Conservation (phyloP, 2,888 invertebrate genomes). For the Globia sparganii region DNA sequence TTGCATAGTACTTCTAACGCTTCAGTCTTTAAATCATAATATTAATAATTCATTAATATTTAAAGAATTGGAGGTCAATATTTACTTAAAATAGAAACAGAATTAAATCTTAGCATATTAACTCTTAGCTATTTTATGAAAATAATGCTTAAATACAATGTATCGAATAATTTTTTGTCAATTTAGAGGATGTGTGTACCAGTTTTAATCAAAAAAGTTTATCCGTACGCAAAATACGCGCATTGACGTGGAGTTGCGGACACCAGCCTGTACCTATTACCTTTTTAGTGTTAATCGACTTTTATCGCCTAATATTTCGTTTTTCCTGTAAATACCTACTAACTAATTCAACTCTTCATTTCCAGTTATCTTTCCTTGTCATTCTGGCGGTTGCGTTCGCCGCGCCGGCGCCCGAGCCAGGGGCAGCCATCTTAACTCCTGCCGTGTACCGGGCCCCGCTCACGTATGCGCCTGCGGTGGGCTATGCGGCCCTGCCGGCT, state of each 20-base stretch:
- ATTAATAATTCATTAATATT: not conserved
- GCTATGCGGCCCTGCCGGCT: slow-evolving; percentile 64
- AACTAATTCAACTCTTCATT: slow-evolving; percentile 22
- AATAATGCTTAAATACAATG: not conserved
- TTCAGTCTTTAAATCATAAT: not conserved
- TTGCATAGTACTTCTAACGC: too few species aligned
- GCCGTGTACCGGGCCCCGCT: slow-evolving; percentile 65
- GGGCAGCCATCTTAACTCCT: slow-evolving; percentile 59
- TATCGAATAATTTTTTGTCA: not conserved
- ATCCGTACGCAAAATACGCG: too few species aligned
- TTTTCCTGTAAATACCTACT: not conserved
- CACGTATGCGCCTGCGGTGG: slow-evolving; percentile 63
- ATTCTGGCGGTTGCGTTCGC: slow-evolving; percentile 73
- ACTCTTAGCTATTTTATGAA: not conserved
- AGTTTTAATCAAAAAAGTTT: too few species aligned
- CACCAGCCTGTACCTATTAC: too few species aligned
- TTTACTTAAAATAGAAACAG: not conserved
- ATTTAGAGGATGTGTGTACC: too few species aligned
- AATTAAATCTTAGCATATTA: not conserved
- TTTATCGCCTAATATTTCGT: not conserved
- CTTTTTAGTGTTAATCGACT: not conserved
- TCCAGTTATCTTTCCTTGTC: slow-evolving; percentile 72
- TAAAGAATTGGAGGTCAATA: not conserved
- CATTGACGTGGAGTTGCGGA: too few species aligned
- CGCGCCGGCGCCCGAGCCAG: slow-evolving; percentile 74